phyloP scores from a whole-genome alignment of 2,797 vertebrate genomes.

The Rhynchonycteris naso region DNA sequence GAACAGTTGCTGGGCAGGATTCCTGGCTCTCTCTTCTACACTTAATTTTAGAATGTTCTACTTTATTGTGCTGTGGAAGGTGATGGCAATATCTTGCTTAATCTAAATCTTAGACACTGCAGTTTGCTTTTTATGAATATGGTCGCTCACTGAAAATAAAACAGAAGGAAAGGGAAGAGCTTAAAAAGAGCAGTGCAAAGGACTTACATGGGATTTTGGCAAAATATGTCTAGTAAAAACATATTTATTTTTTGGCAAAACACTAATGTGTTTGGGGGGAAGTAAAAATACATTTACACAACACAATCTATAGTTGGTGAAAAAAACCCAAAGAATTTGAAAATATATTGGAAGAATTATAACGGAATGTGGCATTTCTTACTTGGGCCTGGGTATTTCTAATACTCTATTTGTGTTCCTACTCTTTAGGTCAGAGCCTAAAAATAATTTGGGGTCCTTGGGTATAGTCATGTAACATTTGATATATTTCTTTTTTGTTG shows the following conservation, averaged over 20 bases:
- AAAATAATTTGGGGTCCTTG: neutral
- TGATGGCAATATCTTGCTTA: neutral
- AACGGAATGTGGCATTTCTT: neutral
- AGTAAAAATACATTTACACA: neutral
- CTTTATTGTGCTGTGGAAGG: neutral
- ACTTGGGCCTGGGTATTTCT: constrained; percentile 11
- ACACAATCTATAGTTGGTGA: neutral
- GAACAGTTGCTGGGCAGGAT: neutral
- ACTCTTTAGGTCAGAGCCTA: neutral
- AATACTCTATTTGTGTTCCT: neutral
- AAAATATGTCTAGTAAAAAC: constrained; percentile 37
- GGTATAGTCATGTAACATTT: neutral
- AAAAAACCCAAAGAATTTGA: neutral
- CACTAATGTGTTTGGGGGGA: neutral
- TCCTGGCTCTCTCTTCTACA: neutral
- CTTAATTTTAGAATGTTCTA: neutral
- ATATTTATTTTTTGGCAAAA: too few relatives aligned
- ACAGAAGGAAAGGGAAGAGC: neutral
- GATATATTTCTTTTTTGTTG: neutral
- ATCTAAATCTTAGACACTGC: neutral
- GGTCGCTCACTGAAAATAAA: constrained; percentile 7
- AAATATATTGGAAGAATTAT: neutral
- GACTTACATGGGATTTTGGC: neutral
- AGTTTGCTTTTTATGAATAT: constrained; percentile 8
- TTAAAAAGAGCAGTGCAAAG: neutral